Base-by-base conservation (phyloP, 2,113 vertebrate species). In the Gavia stellata region DNA sequence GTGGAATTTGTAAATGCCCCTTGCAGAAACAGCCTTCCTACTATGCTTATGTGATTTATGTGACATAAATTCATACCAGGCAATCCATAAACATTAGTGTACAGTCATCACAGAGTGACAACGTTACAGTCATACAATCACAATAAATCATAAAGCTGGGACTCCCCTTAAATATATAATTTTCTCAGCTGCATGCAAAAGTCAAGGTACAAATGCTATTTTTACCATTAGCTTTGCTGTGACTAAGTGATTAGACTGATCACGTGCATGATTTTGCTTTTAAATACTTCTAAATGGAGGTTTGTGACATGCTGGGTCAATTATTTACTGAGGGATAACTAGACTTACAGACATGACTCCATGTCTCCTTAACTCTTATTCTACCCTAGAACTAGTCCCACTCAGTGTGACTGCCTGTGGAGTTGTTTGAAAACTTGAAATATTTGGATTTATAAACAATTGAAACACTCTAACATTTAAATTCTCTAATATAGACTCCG, bases 401-500 rank as follows among this genome's bases (percentile, higher is more conserved):
- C 29, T 55, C 33, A 23, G 17, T 17, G n/a, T 56, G 10, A 66
- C n/a, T 75, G 71, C 49, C 45, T 52, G 24, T 58, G 58, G 50
- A 33, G 47, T 11, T 61, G 24, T 15, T 26, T 5, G 5, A 78
- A 83, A 93, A 55, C 34, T 26, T 86, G 34, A 78, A 91, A 55
- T 67, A n/a, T 36, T 55, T 47, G 18, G 26, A 71, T 63, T 45
- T 26, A 9, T 47, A 53, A 88, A 49, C 10, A 44, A 40, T 14
- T n/a, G 12, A 88, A 91, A 33, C 25, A 14, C 42, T 68, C 67
- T 28, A 65, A 28, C 12, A 56, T 38, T 85, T 56, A 25, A n/a
- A 18, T 56, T 53, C 59, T 44, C 5, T 8, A 25, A 9, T n/a
- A 34, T 0, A 49, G 66, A 23, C 24, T 58, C 0, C 0, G 14